Conservation (phyloP, 2,797 vertebrate genomes). For the Anniella stebbinsi region DNA sequence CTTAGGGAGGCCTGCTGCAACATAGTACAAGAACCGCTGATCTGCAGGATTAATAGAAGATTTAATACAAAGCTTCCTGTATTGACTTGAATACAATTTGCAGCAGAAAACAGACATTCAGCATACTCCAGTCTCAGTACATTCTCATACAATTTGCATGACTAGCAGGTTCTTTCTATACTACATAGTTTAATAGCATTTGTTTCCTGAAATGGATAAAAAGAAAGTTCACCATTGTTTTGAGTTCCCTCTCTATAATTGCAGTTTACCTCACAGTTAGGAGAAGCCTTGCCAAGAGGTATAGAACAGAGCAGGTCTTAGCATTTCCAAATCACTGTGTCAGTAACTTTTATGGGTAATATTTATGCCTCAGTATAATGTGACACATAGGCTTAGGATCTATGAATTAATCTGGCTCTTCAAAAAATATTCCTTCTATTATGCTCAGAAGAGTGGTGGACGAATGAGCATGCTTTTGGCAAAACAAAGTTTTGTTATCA, state of each 20-base stretch:
- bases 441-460: neutral
- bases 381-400: neutral
- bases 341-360: neutral
- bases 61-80: constrained; percentile 39
- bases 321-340: neutral
- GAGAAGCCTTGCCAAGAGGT: neutral
- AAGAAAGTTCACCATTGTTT: neutral
- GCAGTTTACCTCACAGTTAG: neutral
- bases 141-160: constrained; percentile 41
- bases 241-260: neutral
- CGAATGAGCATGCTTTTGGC: neutral
- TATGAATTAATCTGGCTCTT: neutral
- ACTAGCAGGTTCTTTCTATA: constrained; percentile 46
- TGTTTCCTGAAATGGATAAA: neutral
- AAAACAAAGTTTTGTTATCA: neutral
- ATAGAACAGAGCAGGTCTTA: constrained; percentile 9
- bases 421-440: neutral
- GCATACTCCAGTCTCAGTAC: constrained; percentile 41
- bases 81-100: constrained; percentile 26
- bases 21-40: neutral
- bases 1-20: neutral
- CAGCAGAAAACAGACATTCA: neutral
- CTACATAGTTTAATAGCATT: neutral
- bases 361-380: neutral
- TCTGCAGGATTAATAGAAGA: constrained; percentile 30